Evolutionary conservation across 2,888 invertebrate genomes (phyloP).

Genomic region (Dasysyrphus albostriatus): DNA sequence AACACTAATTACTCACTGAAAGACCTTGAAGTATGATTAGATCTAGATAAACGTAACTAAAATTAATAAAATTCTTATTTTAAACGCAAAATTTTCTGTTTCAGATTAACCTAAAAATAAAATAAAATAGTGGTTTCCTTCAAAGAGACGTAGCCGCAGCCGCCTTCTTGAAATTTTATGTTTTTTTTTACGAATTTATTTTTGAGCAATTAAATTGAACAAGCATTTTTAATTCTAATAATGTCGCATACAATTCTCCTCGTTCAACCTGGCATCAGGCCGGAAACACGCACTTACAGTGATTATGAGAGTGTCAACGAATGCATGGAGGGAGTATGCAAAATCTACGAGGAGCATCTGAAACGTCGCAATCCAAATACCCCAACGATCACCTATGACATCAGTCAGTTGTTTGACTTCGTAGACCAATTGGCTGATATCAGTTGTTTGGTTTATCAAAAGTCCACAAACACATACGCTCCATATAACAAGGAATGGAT

Average conservation of each 20-base stretch:
- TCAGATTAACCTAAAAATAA: conserved; percentile 20
- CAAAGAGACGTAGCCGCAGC: neutral
- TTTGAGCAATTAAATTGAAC: neutral
- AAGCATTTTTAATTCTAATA: neutral
- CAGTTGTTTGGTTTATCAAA: conserved; percentile 98
- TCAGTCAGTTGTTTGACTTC: conserved; percentile 98
- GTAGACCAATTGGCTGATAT: conserved; percentile 98
- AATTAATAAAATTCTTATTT: neutral
- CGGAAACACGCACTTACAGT: conserved; percentile 98
- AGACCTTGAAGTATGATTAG: conserved; percentile 5
- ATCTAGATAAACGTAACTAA: neutral
- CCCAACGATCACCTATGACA: conserved; percentile 99
- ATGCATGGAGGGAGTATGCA: conserved; percentile 99
- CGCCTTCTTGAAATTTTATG: neutral
- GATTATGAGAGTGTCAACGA: conserved; percentile 99
- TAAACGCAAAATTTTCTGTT: conserved; percentile 1
- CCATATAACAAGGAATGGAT: conserved; percentile 99
- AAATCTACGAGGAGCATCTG: conserved; percentile 99
- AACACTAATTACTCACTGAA: neutral
- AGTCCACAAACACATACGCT: conserved; percentile 97
- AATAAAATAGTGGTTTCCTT: neutral
- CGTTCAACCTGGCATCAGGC: conserved; percentile 96
- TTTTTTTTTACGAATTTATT: conserved; percentile 25
- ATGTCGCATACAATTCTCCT: conserved; percentile 98
- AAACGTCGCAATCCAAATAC: conserved; percentile 97